Evolutionary conservation across 2,797 vertebrate genomes (phyloP), one percentile per base, ranked within the genome.

Genomic region (Merluccius polli): DNA sequence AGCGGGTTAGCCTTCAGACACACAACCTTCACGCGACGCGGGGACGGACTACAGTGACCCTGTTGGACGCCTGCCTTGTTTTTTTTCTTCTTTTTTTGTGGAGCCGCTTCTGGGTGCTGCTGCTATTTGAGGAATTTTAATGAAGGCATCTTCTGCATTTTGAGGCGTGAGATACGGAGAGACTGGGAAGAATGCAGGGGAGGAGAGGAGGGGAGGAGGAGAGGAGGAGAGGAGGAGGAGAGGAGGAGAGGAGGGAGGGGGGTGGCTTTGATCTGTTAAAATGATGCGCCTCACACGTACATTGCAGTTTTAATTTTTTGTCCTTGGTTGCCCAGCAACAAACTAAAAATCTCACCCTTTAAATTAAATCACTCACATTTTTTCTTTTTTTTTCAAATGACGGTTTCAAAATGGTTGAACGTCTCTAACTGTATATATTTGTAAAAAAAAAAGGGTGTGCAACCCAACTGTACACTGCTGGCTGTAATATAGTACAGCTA

Each of bases 281-380:
- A 59, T 24, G 52, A 59, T 59, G 52, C 21, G 21, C 21, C 52
- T 11, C 30, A 32, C 6, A 71, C 31, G 9, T 1, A 65, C 24
- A 63, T 4, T 41, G 48, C 75, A 78, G 59, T 59, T 76, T 79
- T 67, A 78, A 85, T 79, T 83, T 85, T 89, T 85, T 87, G 90
- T 89, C 91, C 91, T 93, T 92, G 90, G 95, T 96, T 96, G 94
- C 95, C 92, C 87, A 92, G 95, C 87, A 91, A 95, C 94, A 79
- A 82, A 81, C 83, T 67, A 27, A 85, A 81, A 79, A 82, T 77
- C 75, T 29, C 74, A 35, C 70, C 35, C 67, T 16, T 5, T 0
- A 77, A 35, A 75, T 77, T n/a, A 70, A 70, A 38, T 11, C 72
- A n/a, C 52, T 18, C 75, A 80, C n/a, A n/a, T n/a, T n/a, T n/a